Base-by-base conservation (phyloP, 2,888 invertebrate genomes). In the Synanthedon tipuliformis region DNA sequence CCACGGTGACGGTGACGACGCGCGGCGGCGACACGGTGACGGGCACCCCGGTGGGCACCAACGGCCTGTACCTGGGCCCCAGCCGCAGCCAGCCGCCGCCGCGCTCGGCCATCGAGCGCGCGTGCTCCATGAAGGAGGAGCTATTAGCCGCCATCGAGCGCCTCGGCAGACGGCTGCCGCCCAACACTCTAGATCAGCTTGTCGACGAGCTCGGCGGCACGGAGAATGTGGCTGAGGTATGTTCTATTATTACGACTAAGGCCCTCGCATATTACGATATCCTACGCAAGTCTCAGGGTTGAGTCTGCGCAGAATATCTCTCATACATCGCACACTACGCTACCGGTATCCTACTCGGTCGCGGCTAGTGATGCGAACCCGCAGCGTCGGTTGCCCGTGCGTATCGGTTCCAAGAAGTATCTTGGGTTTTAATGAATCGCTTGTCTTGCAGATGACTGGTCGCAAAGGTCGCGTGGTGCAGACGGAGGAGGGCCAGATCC, bases 131-230 rank as follows among this genome's bases (percentile, higher is more conserved):
- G 95, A 97, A 98, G 85, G 95, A 96, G 65, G 95, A 98, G 61
- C 87, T 99, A 48, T 79, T 99, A 59, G 89, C 90, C 10, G 83
- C 58, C 70, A 93, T 99, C 55, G 98, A 99, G 76, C 86, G 90
- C 27, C 88, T 99, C 2, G 98, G 98, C 4, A 92, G 94, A 1
- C 90, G 91, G 18, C 87, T 99, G 61, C 99, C 99, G 5, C 95
- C 98, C 45, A 99, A 99, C 81, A 98, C 99, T 1, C 88, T 99
- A 50, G 99, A 99, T 89, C 98, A 99, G 77, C 89, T 99, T 11
- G 99, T 99, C 59, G 99, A 99, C 81, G 97, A 98, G 73, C 90
- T 99, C 10, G 99, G 99, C 51, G 99, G 99, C 1, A 95, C 98
- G 0, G 97, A 98, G 63, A 95, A 96, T 81, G 99, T 99, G 0